These are phyloP conservation scores for Mimas tiliae DNA, from an alignment of 2,888 invertebrate species.

Conservation along the genomic window DNA sequence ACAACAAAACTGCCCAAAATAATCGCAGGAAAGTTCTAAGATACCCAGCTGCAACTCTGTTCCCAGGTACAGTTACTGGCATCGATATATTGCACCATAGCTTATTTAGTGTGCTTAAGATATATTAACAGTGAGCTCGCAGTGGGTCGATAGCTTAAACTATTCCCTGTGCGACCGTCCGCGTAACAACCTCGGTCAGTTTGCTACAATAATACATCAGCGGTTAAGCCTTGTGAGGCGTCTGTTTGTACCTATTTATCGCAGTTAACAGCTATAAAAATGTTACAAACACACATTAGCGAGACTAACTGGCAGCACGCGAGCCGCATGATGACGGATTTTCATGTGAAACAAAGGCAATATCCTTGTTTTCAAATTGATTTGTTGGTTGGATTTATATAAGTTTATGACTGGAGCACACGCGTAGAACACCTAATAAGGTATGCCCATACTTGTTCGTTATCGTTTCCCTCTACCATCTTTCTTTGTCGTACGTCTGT, in stretches of 20 bases:
- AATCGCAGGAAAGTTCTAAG: background rate
- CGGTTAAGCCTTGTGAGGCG: conserved; percentile 50
- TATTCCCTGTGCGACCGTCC: conserved; percentile 12
- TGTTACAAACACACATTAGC: conserved; percentile 72
- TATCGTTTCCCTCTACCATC: background rate
- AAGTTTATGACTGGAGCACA: background rate
- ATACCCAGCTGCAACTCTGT: background rate
- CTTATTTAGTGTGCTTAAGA: conserved; percentile 4
- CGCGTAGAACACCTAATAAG: too few relatives aligned
- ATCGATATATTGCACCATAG: background rate
- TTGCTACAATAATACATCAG: conserved; percentile 52
- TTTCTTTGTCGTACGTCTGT: too few relatives aligned
- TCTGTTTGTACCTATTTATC: conserved; percentile 64
- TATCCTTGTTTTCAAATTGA: conserved; percentile 5
- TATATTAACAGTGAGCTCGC: background rate
- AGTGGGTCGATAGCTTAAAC: conserved; percentile 14
- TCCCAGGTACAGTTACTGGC: background rate
- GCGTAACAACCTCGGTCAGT: conserved; percentile 45
- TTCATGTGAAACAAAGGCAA: conserved; percentile 14
- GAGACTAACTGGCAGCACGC: conserved; percentile 69
- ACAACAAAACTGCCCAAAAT: too few relatives aligned
- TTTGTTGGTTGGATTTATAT: background rate
- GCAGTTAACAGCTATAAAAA: conserved; percentile 69
- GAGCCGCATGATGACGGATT: conserved; percentile 58
- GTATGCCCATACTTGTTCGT: background rate